A percentile compares a stretch with the other conserved stretches of the same genome.
Evolutionary conservation across 2,797 vertebrate species (phyloP).

Genomic region (Danio kyathit): DNA sequence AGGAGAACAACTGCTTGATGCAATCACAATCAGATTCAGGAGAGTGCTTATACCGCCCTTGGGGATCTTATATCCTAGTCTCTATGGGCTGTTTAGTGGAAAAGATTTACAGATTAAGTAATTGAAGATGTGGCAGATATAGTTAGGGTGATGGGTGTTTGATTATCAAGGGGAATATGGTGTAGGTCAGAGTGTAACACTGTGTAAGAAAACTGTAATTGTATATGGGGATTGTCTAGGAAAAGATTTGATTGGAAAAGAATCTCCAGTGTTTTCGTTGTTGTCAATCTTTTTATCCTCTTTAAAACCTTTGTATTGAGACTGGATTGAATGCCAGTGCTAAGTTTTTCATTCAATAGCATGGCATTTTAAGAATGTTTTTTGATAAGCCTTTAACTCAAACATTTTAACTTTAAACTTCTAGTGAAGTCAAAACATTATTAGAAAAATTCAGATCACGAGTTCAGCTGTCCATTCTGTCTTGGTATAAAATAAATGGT

Average conservation of each 20-base stretch:
- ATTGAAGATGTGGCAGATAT: neutral
- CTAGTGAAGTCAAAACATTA: neutral
- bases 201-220: too few species aligned
- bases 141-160: conserved; percentile 13
- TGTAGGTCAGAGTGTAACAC: neutral
- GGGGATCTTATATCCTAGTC: neutral
- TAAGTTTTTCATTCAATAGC: conserved; percentile 3
- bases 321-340: neutral
- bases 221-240: neutral
- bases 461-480: too few species aligned
- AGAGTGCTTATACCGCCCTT: neutral
- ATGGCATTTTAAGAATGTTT: neutral
- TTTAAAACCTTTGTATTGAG: conserved; percentile 17
- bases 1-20: neutral
- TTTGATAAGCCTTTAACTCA: neutral
- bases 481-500: too few species aligned
- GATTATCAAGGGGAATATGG: neutral
- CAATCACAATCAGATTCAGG: conserved; percentile 3
- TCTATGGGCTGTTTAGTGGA: conserved; percentile 11
- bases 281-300: conserved; percentile 46
- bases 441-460: too few species aligned
- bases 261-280: neutral
- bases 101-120: conserved; percentile 27
- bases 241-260: conserved; percentile 35
- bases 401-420: neutral